phyloP scores from a whole-genome alignment of 1,140 invertebrate genomes.

The Cydia fagiglandana region DNA sequence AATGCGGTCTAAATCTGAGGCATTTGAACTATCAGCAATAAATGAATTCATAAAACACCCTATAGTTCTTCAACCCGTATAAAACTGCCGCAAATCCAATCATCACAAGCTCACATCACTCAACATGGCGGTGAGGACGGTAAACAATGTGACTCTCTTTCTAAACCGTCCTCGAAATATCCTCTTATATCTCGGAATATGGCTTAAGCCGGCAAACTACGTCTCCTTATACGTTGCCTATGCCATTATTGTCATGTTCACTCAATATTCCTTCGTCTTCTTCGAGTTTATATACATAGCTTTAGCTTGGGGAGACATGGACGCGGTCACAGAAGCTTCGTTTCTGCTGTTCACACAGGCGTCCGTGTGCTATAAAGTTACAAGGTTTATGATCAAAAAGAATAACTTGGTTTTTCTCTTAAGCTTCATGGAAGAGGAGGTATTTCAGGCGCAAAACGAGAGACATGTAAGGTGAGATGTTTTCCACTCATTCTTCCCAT shows the following conservation, averaged over 20 bases:
- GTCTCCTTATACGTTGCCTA: constrained; percentile 43
- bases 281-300: constrained; percentile 64
- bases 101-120: not conserved
- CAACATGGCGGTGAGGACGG: constrained; percentile 33
- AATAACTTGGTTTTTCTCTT: constrained; percentile 47
- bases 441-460: constrained; percentile 50
- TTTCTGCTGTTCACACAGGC: constrained; percentile 66
- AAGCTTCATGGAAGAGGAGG: constrained; percentile 49
- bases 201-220: constrained; percentile 45
- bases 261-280: constrained; percentile 59
- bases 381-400: constrained; percentile 56
- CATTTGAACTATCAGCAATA: not conserved
- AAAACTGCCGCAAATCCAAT: not conserved
- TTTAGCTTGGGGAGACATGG: constrained; percentile 60
- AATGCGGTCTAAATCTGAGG: not conserved
- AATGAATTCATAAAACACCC: not conserved
- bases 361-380: constrained; percentile 61
- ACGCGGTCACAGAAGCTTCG: constrained; percentile 61
- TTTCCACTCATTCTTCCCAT: too few species aligned
- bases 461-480: constrained; percentile 54
- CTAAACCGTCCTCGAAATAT: constrained; percentile 51
- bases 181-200: constrained; percentile 53
- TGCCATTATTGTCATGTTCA: constrained; percentile 48
- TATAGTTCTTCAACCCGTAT: not conserved
- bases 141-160: constrained; percentile 46